A percentile compares a stretch with the other conserved stretches of the same genome.
phyloP scores from a whole-genome alignment of 2,113 vertebrate species.

The Callionymus lyra region DNA sequence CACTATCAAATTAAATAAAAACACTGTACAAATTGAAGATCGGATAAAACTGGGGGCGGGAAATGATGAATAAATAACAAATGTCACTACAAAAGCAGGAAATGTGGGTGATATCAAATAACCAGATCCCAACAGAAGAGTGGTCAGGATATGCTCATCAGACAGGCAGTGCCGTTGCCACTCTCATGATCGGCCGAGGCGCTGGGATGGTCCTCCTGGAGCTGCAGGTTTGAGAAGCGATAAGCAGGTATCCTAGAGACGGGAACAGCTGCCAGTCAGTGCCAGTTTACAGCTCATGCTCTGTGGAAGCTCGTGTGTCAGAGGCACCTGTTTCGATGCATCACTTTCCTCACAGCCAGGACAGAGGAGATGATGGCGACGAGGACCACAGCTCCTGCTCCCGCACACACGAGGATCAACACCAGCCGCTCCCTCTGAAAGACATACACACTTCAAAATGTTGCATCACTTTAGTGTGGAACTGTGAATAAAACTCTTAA shows the following conservation, averaged over 20 bases:
- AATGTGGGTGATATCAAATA: no score
- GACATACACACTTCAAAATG: neutral
- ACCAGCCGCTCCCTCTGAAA: conserved; percentile 53
- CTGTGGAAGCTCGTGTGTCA: conserved; percentile 4
- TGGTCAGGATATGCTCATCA: conserved; percentile 60
- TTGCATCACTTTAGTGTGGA: no score
- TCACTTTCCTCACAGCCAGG: conserved; percentile 45
- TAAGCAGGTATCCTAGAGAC: conserved; percentile 52
- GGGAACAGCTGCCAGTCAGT: neutral
- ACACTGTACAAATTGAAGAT: conserved; percentile 26
- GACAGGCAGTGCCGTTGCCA: conserved; percentile 44
- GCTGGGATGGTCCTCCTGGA: conserved; percentile 48
- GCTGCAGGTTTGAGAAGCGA: conserved; percentile 64
- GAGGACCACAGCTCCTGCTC: conserved; percentile 43
- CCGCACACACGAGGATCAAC: conserved; percentile 54
- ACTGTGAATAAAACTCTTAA: neutral
- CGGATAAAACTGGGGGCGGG: conserved; percentile 1
- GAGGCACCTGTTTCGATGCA: conserved; percentile 59
- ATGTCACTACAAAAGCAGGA: no score
- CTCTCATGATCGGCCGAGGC: conserved; percentile 27
- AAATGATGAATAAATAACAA: conserved; percentile 19
- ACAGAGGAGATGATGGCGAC: conserved; percentile 30
- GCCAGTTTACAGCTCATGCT: neutral
- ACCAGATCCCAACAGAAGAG: neutral
- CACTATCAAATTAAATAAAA: conserved; percentile 12